phyloP scores from a whole-genome alignment of 2,888 invertebrate species.

The Incurvaria masculella region DNA sequence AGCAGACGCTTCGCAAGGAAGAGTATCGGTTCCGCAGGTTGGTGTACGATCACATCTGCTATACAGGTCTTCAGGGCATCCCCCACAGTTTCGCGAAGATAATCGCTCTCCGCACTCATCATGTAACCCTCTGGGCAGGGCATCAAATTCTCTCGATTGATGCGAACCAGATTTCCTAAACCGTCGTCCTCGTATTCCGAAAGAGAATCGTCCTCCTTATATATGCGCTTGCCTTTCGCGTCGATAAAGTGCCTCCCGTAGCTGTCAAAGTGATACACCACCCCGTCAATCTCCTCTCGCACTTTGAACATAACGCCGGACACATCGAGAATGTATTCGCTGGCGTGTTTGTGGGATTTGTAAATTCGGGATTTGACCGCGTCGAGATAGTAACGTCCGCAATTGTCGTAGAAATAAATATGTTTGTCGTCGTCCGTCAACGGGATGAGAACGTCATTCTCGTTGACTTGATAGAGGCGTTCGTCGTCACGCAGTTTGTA shows the following conservation, averaged over 20 bases:
- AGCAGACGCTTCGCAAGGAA: slow-evolving; percentile 32
- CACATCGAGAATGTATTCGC: slow-evolving; percentile 46
- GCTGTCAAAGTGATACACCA: slow-evolving; percentile 39
- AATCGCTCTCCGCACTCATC: slow-evolving; percentile 42
- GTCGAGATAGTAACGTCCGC: slow-evolving; percentile 42
- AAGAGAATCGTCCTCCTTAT: slow-evolving; percentile 32
- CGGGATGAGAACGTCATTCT: slow-evolving; percentile 34
- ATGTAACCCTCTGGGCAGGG: slow-evolving; percentile 37
- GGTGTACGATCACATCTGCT: slow-evolving; percentile 36
- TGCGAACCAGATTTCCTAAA: slow-evolving; percentile 45
- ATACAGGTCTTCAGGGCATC: slow-evolving; percentile 38
- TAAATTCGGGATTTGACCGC: slow-evolving; percentile 35
- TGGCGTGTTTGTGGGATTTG: slow-evolving; percentile 36
- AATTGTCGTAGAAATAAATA: slow-evolving; percentile 43
- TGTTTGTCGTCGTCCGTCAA: slow-evolving; percentile 34
- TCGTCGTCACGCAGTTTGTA: slow-evolving; percentile 33
- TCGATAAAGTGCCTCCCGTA: slow-evolving; percentile 44
- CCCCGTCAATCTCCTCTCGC: slow-evolving; percentile 37
- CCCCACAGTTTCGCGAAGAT: slow-evolving; percentile 38
- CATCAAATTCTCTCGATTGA: slow-evolving; percentile 36
- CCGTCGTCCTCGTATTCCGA: slow-evolving; percentile 51
- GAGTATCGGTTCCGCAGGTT: slow-evolving; percentile 44
- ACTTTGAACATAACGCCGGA: slow-evolving; percentile 36
- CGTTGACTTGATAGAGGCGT: slow-evolving; percentile 36
- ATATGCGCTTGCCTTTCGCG: slow-evolving; percentile 38